These are phyloP conservation scores for Apodemus agrarius DNA, from an alignment of 2,797 vertebrate genomes.

Conservation along the genomic window DNA sequence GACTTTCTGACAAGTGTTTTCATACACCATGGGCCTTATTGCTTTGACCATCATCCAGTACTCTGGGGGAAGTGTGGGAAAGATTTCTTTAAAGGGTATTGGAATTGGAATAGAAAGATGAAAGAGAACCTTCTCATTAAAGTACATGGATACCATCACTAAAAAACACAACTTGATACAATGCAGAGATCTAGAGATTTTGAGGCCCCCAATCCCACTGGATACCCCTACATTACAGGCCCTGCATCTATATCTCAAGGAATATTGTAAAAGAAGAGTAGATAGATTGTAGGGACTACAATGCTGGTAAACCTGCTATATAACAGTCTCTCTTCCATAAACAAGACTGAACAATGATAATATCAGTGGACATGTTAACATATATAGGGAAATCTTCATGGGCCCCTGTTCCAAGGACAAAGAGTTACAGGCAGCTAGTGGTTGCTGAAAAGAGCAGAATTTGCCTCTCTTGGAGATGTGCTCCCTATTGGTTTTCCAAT, in stretches of 20 bases:
- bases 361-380: neutral
- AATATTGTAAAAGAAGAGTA: neutral
- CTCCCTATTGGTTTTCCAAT: neutral
- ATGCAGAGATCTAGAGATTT: too few relatives aligned
- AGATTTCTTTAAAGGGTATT: neutral
- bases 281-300: too few relatives aligned
- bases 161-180: neutral
- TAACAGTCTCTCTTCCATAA: neutral
- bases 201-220: neutral
- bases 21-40: neutral
- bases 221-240: neutral
- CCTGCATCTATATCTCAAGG: neutral
- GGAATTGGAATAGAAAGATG: neutral
- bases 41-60: neutral
- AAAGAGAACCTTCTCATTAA: neutral
- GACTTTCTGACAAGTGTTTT: neutral
- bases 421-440: neutral
- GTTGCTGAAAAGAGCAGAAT: neutral
- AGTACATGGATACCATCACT: neutral
- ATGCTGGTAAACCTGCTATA: neutral
- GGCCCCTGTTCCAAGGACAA: too few relatives aligned
- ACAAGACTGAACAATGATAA: neutral
- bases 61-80: neutral
- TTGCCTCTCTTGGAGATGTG: fast-evolving
- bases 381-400: neutral